Evolutionary conservation across 1,140 invertebrate species (phyloP), one percentile per base, ranked within the genome.

Genomic region (Cotesia typhae): DNA sequence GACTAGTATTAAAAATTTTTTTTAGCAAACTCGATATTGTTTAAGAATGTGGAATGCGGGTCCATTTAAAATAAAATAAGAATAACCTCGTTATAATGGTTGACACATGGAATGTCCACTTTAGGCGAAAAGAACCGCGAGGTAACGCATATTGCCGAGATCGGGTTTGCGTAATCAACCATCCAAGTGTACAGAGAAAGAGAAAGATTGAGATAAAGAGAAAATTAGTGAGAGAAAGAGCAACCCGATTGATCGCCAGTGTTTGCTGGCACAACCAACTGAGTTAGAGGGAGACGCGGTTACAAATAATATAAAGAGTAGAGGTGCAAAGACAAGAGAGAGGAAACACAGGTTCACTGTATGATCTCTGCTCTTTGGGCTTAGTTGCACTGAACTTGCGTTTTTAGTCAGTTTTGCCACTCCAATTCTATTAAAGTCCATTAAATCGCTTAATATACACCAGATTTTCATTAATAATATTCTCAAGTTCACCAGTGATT

Each of bases 191-290:
- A 6, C 10, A 47, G 41, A 47, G 41, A 47, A 47, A 47, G 41
- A 47, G 5, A 47, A n/a, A 63, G 10, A 63, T 2, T 36, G 35
- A 55, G 20, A 28, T 52, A 68, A 20, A 68, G 28, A 68, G 67
- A 55, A 12, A 52, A 3, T 28, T 14, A 52, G 9, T 28, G 66
- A 59, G 67, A 55, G 52, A 55, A 35, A 68, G 67, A 63, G 60
- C 35, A 63, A 63, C 35, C 63, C 63, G 63, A 65, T 65, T 41
- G 63, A 65, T 65, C 63, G 63, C 6, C 6, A 41, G 68, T 53
- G 38, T 47, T 60, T 57, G 59, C 61, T 47, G 61, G 20, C 37
- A 47, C 52, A 47, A 57, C 53, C 60, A 71, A 52, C 51, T 51
- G 63, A 51, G 35, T 28, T 1, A 4, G 37, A 64, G 60, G 10